Base-by-base conservation (phyloP, 2,797 vertebrate species). In the Aulostomus chinensis region DNA sequence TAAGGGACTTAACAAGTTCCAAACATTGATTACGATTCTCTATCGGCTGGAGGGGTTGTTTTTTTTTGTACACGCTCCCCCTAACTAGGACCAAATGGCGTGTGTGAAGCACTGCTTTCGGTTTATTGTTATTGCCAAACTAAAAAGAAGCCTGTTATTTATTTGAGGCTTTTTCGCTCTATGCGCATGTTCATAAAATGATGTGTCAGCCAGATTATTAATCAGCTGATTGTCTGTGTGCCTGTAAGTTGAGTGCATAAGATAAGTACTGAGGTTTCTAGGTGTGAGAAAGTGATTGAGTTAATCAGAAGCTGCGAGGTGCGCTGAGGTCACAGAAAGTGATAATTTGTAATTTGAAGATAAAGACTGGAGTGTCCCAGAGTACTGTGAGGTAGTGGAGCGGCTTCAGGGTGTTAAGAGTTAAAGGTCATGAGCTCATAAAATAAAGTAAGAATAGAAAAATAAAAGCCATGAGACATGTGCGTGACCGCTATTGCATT, bases 1-100 rank as follows among this genome's bases (percentile, higher is more conserved):
- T 84, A 80, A 65, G 58, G 64, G 41, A 78, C 66, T 55, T 73
- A 61, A 73, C 45, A 33, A 77, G 64, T 81, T 80, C 73, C 73
- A 84, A 84, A 80, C 73, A 59, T 62, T 76, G 74, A 84, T 83
- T 80, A 47, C 48, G 63, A 24, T 52, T 56, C 76, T 58, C 59
- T 13, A 25, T 58, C 22, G 37, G 65, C 48, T 48, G 30, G 38
- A 62, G 48, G 45, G 80, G 63, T 61, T 79, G 80, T 72, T 33
- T 33, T 33, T n/a, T 33, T 13, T 13, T 36, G 41, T 66, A 49
- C 56, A 49, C 69, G 43, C 25, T 2, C 50, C 47, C 58, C 36
- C 46, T 81, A 86, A 86, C 53, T 29, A 49, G 67, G 55, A 81
- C 63, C 80, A 83, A 80, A 84, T 78, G 82, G 43, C 15, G 13